Conservation (phyloP, 2,888 invertebrate genomes). For the Nymphalis polychloros region DNA sequence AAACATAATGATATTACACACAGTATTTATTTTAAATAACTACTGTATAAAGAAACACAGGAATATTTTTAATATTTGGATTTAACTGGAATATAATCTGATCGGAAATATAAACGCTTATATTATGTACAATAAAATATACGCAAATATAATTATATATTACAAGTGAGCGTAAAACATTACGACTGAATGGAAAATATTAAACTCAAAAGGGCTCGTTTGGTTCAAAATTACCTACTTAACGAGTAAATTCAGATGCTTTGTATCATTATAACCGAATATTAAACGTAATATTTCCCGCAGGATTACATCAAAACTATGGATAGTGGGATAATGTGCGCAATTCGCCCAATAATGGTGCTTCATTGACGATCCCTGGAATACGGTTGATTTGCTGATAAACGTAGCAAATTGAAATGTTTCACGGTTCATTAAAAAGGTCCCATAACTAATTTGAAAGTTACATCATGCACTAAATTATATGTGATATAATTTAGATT, state of each 20-base stretch:
- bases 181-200: constrained; percentile 24
- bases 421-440: constrained; percentile 66
- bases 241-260: constrained; percentile 59
- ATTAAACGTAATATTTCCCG: constrained; percentile 67
- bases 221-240: constrained; percentile 43
- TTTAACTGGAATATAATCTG: no score
- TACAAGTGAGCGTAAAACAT: neutral
- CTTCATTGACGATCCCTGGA: constrained; percentile 58
- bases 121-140: neutral
- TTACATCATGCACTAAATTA: constrained; percentile 6
- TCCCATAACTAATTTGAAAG: constrained; percentile 46
- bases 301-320: constrained; percentile 60
- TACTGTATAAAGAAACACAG: no score
- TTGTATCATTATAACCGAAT: constrained; percentile 67
- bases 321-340: constrained; percentile 53
- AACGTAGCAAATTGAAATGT: constrained; percentile 66
- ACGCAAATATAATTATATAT: neutral
- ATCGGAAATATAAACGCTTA: no score
- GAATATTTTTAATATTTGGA: no score
- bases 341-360: constrained; percentile 64
- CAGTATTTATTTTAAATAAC: no score
- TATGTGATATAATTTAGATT: neutral
- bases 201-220: constrained; percentile 30
- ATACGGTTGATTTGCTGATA: constrained; percentile 64
- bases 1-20: no score